phyloP scores from a whole-genome alignment of 2,797 vertebrate genomes.

The Galago senegalensis region DNA sequence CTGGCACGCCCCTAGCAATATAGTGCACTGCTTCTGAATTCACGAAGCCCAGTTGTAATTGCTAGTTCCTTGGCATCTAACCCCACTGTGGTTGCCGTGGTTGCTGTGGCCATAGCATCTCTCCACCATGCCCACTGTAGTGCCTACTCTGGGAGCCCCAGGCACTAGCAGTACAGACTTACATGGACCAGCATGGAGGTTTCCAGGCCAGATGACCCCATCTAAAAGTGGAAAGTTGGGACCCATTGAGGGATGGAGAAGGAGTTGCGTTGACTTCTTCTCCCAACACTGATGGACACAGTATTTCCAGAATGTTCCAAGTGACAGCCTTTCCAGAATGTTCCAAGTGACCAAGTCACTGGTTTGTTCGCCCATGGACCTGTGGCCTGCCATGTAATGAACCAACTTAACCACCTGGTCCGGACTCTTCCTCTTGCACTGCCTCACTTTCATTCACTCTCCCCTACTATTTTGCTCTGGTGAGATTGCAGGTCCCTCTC shows the following conservation, averaged over 20 bases:
- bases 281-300: not conserved
- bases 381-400: not conserved
- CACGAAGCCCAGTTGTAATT: not conserved
- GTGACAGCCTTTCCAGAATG: not conserved
- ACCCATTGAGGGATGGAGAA: not conserved
- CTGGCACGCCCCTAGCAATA: not conserved
- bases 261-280: not conserved
- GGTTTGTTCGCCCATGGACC: not conserved
- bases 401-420: too few relatives aligned
- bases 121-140: not conserved
- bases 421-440: not conserved
- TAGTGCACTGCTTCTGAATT: too few relatives aligned
- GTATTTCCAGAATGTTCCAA: too few relatives aligned
- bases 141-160: not conserved
- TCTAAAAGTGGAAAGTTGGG: not conserved
- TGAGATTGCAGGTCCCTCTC: not conserved
- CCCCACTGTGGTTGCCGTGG: too few relatives aligned
- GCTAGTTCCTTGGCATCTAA: too few relatives aligned
- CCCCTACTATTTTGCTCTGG: too few relatives aligned
- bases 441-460: not conserved
- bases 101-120: not conserved
- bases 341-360: not conserved
- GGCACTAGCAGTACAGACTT: not conserved
- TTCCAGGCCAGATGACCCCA: not conserved
- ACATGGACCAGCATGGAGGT: fast-evolving